Evolutionary conservation across 2,888 invertebrate genomes (phyloP), one percentile per base, ranked within the genome.

Genomic region (Tipula confusa): DNA sequence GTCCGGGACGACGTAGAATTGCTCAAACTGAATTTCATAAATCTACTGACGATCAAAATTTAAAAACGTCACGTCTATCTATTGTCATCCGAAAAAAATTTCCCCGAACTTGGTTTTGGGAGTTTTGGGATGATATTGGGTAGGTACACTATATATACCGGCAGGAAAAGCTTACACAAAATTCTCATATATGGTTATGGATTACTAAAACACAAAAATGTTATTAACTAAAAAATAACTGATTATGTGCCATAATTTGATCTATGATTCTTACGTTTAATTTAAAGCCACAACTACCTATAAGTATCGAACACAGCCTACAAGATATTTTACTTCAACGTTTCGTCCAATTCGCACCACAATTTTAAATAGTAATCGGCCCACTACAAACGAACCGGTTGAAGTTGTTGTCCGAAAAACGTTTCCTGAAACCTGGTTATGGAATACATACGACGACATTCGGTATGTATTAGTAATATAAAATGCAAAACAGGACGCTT

Each of bases 341-440:
- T 43, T 15, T 43, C 43, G 43, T 43, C 43, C 43, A 43, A 0
- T 18, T 4, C 3, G n/a, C 0, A 43, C 15, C 43, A 43, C 43
- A 5, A 43, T 4, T 15, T 43, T 15, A 15, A 43, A 3, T 0
- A 15, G 15, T 2, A 43, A n/a, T 43, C 15, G 15, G 4, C 15
- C 15, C 15, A 15, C 43, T 15, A 7, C 9, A n/a, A 43, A 3
- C 7, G 43, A 79, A 79, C 79, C 79, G 2, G 29, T 79, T 11
- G 24, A 24, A 29, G 28, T 79, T 79, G 79, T 79, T 13, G 29
- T 82, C 24, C 38, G 93, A 87, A 91, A 91, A 88, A 88, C 91
- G 88, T 93, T 93, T 88, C 93, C 93, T 84, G 93, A 93, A 90
- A 93, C 93, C 84, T 93, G 93, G 93, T 90, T 93, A 86, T 93